Evolutionary conservation across 1,140 invertebrate species (phyloP).

Genomic region (Tetramorium simillimum): DNA sequence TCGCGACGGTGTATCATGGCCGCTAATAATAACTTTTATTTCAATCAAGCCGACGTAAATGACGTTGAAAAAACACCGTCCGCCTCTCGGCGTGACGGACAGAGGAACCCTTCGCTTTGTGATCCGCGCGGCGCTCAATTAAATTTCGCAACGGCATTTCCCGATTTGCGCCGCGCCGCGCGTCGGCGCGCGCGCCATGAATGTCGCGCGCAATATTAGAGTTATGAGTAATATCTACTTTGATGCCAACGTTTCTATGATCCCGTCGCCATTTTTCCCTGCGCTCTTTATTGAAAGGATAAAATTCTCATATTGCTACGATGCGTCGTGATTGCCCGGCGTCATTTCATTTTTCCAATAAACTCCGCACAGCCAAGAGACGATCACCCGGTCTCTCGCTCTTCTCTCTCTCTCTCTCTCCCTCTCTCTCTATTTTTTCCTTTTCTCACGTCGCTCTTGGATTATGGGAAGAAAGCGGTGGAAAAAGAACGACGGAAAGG

Average conservation of each 20-base stretch:
- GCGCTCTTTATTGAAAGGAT: conserved; percentile 70
- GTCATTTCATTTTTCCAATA: conserved; percentile 74
- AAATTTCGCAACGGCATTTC: conserved; percentile 37
- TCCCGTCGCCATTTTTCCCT: conserved; percentile 25
- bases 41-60: background rate
- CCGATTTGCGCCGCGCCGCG: conserved; percentile 46
- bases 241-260: conserved; percentile 43
- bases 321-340: conserved; percentile 70
- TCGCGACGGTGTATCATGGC: background rate
- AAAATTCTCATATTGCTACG: conserved; percentile 71
- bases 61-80: conserved; percentile 6
- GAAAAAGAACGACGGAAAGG: conserved; percentile 18
- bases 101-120: background rate
- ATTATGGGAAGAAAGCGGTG: conserved; percentile 50
- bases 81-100: background rate
- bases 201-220: conserved; percentile 55
- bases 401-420: background rate
- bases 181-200: conserved; percentile 10
- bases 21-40: background rate
- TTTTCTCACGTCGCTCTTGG: conserved; percentile 23
- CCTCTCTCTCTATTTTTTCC: background rate
- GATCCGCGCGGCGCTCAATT: background rate
- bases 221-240: conserved; percentile 66
- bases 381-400: background rate
- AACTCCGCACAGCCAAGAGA: conserved; percentile 52